Evolutionary conservation across 2,797 vertebrate species (phyloP).

Genomic region (Salarias fasciatus): DNA sequence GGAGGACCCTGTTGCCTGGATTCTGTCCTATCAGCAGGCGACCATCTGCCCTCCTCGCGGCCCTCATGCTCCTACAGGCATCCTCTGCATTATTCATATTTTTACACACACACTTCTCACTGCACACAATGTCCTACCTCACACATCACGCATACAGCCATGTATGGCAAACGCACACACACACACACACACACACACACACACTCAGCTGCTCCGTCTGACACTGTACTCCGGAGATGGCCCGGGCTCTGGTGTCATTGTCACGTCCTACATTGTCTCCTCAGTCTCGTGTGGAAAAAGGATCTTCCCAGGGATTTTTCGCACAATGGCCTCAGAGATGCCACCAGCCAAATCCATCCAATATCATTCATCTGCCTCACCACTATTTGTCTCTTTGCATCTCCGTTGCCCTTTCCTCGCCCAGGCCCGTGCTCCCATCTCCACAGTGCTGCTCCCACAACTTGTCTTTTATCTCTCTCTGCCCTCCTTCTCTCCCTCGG

Average conservation of each 20-base stretch:
- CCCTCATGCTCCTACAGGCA: constrained; percentile 63
- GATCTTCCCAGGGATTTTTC: constrained; percentile 50
- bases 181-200: constrained; percentile 36
- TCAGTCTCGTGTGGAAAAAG: constrained; percentile 37
- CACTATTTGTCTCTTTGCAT: constrained; percentile 20
- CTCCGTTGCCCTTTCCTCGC: constrained; percentile 31
- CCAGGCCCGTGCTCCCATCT: constrained; percentile 19
- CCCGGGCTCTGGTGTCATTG: constrained; percentile 52
- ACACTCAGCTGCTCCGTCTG: constrained; percentile 33
- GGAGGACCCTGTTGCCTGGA: constrained; percentile 68
- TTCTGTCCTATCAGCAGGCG: constrained; percentile 71
- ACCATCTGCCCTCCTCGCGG: constrained; percentile 75
- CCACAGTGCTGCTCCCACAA: constrained; percentile 26
- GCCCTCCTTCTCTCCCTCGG: constrained; percentile 29
- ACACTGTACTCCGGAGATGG: constrained; percentile 48
- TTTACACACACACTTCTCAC: constrained; percentile 24
- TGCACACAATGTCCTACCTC: constrained; percentile 34
- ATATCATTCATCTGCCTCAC: constrained; percentile 46
- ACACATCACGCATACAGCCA: constrained; percentile 45
- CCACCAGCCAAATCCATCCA: constrained; percentile 53
- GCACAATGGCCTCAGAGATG: constrained; percentile 50
- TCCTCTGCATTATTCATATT: constrained; percentile 76
- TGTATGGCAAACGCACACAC: constrained; percentile 25
- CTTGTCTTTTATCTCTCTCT: constrained; percentile 32
- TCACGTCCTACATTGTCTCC: constrained; percentile 53